Evolutionary conservation across 1,140 invertebrate genomes (phyloP), one percentile per base, ranked within the genome.

Genomic region (Periplaneta americana): DNA sequence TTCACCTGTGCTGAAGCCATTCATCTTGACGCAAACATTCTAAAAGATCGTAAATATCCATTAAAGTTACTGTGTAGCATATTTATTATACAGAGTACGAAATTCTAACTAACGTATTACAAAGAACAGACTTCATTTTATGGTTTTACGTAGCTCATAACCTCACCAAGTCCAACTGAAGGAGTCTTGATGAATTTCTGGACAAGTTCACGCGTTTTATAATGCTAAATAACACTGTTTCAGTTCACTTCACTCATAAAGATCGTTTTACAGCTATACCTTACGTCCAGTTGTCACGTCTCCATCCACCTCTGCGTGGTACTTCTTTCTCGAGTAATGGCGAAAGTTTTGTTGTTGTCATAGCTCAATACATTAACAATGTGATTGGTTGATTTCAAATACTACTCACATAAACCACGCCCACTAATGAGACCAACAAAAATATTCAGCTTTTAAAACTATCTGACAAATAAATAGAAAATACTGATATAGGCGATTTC

Each of bases 1-100:
- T 89, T 97, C 96, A 84, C 95, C 95, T 85, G 95, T 96, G 87
- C 95, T 97, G 88, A 96, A 96, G 85, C 96, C 96, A 91, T 96
- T 96, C 91, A 93, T 93, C 28, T 78, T 39, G 18, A 6, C 75
- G 22, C 1, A 28, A 28, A 75, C 34, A 75, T 75, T 17, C 32
- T 31, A 75, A 75, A 5, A 33, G 15, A 33, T 34, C 4, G 17
- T n/a, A 4, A 75, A 31, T 13, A 34, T 11, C 31, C 9, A 28
- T 15, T 34, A 4, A 9, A 2, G 0, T n/a, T 28, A 33, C 18
- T 34, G 15, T 17, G 75, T 34, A 34, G 1, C 17, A 9, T n/a
- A 10, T 76, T 2, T 66, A 74, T 17, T 79, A 17, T 33, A 76
- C n/a, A 32, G 32, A 17, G 31, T 80, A n/a, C 78, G 13, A n/a